phyloP scores from a whole-genome alignment of 2,113 vertebrate genomes.

The Phylloscopus whistleri region DNA sequence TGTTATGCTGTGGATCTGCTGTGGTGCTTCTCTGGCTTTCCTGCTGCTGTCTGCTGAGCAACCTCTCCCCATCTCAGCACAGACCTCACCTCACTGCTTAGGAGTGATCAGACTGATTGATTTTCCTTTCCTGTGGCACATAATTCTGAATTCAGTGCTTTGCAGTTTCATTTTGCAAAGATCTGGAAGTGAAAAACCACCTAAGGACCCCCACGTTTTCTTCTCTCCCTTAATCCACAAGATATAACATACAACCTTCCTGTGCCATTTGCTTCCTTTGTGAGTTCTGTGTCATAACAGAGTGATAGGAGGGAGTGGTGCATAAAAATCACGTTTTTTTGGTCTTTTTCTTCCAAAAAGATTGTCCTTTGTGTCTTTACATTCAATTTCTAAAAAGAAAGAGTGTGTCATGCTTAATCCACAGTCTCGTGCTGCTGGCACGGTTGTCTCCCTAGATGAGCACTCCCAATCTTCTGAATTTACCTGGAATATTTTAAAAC shows the following conservation, averaged over 20 bases:
- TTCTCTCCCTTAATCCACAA: not conserved
- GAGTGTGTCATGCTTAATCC: not conserved
- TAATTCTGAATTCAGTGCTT: not conserved
- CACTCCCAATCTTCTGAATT: not conserved
- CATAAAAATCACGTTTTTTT: not conserved
- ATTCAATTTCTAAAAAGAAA: not conserved
- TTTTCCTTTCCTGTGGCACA: not conserved
- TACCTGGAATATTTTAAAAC: not conserved
- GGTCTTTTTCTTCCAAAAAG: not conserved
- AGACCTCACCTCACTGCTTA: not conserved
- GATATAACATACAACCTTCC: not conserved
- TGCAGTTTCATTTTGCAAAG: not conserved
- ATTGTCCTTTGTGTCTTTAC: not conserved
- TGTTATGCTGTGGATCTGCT: not conserved
- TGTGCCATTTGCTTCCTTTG: not conserved
- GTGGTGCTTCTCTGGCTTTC: fast-evolving
- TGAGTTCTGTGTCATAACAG: not conserved
- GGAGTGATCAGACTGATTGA: fast-evolving
- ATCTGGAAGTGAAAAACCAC: not conserved
- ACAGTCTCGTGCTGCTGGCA: fast-evolving
- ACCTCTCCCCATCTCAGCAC: fast-evolving
- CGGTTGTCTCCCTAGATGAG: not conserved
- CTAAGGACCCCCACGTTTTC: not conserved
- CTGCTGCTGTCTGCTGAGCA: not conserved
- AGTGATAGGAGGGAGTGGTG: not conserved